Conservation (phyloP, 2,888 invertebrate genomes). For the Drosophila emarginata region DNA sequence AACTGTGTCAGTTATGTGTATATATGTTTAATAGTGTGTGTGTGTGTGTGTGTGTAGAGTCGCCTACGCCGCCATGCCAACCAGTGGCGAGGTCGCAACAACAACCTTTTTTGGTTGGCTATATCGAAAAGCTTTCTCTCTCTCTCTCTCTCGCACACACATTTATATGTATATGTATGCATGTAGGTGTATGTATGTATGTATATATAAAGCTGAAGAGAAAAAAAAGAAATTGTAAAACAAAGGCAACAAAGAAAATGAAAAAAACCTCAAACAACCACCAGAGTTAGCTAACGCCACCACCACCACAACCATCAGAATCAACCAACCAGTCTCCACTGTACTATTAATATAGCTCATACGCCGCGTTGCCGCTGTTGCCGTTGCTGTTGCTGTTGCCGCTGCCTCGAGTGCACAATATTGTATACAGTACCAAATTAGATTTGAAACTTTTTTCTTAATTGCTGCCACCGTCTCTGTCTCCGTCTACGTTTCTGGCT, state of each 20-base stretch:
- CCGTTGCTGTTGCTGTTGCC: slow-evolving; percentile 7
- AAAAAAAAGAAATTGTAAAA: slow-evolving; percentile 65
- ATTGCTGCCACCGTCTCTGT: slow-evolving; percentile 55
- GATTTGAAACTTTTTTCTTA: slow-evolving; percentile 81
- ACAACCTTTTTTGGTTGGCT: slow-evolving; percentile 81
- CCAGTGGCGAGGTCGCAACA: slow-evolving; percentile 73
- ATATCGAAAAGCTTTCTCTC: slow-evolving; percentile 52
- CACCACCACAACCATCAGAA: slow-evolving; percentile 4
- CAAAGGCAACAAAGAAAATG: slow-evolving; percentile 77
- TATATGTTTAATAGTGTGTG: background rate
- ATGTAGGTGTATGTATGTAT: too few species aligned
- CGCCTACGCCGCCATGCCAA: slow-evolving; percentile 72
- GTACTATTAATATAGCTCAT: slow-evolving; percentile 36
- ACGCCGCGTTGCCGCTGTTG: slow-evolving; percentile 47
- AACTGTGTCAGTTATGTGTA: slow-evolving; percentile 65
- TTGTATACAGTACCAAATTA: slow-evolving; percentile 81
- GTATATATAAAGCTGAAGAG: slow-evolving; percentile 16
- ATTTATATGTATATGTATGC: slow-evolving; percentile 4
- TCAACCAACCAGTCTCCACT: slow-evolving; percentile 40
- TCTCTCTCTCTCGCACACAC: slow-evolving; percentile 27
- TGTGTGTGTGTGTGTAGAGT: slow-evolving; percentile 28
- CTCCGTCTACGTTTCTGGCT: background rate
- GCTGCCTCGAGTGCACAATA: slow-evolving; percentile 73
- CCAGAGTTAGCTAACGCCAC: slow-evolving; percentile 46
- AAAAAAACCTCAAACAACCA: slow-evolving; percentile 75